Conservation (phyloP, 2,113 vertebrate genomes). For the Daphoenositta chrysoptera region DNA sequence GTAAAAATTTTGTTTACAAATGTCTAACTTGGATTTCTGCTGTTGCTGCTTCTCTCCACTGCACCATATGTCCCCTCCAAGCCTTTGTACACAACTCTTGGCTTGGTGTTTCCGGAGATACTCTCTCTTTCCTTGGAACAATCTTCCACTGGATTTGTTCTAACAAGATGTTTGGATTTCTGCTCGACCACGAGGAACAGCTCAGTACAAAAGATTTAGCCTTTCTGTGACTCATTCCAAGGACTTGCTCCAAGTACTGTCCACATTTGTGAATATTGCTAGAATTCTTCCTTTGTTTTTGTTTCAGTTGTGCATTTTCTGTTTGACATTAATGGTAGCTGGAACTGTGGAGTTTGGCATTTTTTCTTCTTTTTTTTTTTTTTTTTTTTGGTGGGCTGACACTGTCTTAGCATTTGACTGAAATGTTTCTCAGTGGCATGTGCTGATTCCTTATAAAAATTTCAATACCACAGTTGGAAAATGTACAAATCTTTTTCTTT, state of each 20-base stretch:
- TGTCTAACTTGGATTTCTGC: not conserved
- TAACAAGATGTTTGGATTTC: not conserved
- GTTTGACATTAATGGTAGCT: not conserved
- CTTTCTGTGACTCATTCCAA: not conserved
- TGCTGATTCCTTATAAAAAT: not conserved
- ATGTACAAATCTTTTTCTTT: not conserved
- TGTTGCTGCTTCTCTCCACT: not conserved
- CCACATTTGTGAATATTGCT: not conserved
- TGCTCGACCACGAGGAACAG: not conserved
- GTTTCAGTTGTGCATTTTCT: not conserved
- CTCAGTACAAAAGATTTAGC: not conserved
- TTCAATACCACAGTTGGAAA: constrained; percentile 18
- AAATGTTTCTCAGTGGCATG: not conserved
- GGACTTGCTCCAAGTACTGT: not conserved
- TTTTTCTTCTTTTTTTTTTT: not conserved
- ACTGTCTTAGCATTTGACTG: not conserved
- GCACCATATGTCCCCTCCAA: not conserved
- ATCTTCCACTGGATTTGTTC: not conserved
- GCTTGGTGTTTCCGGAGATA: not conserved
- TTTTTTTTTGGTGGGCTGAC: not conserved
- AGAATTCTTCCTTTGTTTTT: not conserved
- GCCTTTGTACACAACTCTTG: not conserved
- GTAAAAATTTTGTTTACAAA: not conserved
- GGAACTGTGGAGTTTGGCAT: not conserved
- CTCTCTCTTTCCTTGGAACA: not conserved